Conservation (phyloP, 2,888 invertebrate genomes). For the Synergus japonicus region DNA sequence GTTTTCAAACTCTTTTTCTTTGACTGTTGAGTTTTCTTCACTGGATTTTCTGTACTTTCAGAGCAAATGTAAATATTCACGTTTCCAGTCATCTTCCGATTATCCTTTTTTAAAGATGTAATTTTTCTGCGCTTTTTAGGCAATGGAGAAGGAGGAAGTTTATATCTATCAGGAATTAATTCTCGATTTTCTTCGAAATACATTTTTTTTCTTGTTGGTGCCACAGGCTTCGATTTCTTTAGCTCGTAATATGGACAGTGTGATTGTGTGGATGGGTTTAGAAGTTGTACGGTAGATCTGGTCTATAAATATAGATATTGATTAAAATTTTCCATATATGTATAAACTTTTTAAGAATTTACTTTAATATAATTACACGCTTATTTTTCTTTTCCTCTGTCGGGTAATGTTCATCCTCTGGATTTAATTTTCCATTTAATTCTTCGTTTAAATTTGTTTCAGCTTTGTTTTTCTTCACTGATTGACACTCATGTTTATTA, state of each 20-base stretch:
- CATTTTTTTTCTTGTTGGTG: neutral
- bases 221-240: neutral
- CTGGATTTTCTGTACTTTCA: slow-evolving; percentile 58
- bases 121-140: neutral
- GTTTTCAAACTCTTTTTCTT: neutral
- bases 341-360: neutral
- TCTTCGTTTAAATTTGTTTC: neutral
- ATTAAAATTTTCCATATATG: neutral
- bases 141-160: neutral
- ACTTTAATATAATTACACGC: neutral
- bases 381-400: neutral
- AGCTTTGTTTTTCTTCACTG: neutral
- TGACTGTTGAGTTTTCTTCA: slow-evolving; percentile 45
- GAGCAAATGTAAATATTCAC: slow-evolving; percentile 72
- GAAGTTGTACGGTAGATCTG: neutral
- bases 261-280: neutral
- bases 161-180: neutral
- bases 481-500: neutral
- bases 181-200: neutral
- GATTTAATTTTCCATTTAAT: neutral
- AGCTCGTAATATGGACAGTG: neutral
- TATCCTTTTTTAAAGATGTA: slow-evolving; percentile 50
- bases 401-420: neutral
- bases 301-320: neutral
- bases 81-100: slow-evolving; percentile 69